A percentile compares a stretch with the other conserved stretches of the same genome.
Evolutionary conservation across 2,888 invertebrate genomes (phyloP).

Genomic region (Lordiphosa fenestrarum): DNA sequence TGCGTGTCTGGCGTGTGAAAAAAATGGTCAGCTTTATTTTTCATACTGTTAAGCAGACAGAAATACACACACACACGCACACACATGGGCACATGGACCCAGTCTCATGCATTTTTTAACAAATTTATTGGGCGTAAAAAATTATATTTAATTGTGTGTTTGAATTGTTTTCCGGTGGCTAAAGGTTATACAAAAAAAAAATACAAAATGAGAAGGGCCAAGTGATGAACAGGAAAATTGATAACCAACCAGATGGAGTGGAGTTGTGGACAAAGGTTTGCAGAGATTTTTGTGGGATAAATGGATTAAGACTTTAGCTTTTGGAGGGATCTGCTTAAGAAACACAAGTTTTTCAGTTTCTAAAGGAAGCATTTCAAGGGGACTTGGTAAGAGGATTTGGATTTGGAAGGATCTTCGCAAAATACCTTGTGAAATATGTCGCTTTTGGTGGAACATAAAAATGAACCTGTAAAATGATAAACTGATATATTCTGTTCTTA

Average conservation of each 20-base stretch:
- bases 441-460: no score
- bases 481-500: no score
- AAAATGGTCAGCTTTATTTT: conserved; percentile 48
- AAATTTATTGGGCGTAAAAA: conserved; percentile 75
- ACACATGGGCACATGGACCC: conserved; percentile 17
- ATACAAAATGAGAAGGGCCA: neutral
- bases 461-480: no score
- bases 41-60: conserved; percentile 43
- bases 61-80: conserved; percentile 5
- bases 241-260: neutral
- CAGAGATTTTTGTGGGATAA: neutral
- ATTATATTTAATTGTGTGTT: conserved; percentile 56
- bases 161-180: conserved; percentile 35
- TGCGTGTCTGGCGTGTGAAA: conserved; percentile 50
- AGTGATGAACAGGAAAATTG: neutral
- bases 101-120: conserved; percentile 61
- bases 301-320: neutral
- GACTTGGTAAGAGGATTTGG: neutral
- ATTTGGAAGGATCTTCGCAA: no score
- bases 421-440: no score
- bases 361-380: neutral
- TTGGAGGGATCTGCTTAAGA: neutral
- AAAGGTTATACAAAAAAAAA: conserved; percentile 17
- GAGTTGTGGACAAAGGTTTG: neutral
- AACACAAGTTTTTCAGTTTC: neutral